Evolutionary conservation across 2,113 vertebrate genomes (phyloP).

Genomic region (Chrysochloris asiatica): DNA sequence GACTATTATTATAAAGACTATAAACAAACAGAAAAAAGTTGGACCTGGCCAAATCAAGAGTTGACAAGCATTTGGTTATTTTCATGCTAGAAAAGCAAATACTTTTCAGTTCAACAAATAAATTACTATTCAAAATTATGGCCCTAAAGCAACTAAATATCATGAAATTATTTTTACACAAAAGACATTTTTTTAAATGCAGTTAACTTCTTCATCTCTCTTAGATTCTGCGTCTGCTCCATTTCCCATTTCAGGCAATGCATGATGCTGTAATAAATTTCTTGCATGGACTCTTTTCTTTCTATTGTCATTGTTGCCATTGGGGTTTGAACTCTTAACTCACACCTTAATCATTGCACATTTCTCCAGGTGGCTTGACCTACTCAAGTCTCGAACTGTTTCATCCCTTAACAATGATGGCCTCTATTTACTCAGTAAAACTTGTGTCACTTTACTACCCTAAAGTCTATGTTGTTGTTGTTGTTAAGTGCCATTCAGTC

Average conservation of each 20-base stretch:
- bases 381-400: neutral
- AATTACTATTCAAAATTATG: conserved; percentile 42
- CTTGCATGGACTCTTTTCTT: neutral
- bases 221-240: neutral
- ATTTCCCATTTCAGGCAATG: neutral
- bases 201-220: neutral
- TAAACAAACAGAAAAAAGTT: too few relatives aligned
- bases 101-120: conserved; percentile 18
- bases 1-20: too few relatives aligned
- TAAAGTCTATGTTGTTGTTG: too few relatives aligned
- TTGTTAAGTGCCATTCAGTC: too few relatives aligned
- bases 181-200: neutral
- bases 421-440: neutral
- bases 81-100: too few relatives aligned
- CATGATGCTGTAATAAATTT: neutral
- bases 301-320: neutral
- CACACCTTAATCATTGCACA: neutral
- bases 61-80: too few relatives aligned
- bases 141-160: neutral
- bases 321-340: neutral
- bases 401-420: neutral
- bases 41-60: too few relatives aligned
- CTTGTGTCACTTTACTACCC: neutral
- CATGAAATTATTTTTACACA: neutral
- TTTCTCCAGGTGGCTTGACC: neutral